Percentiles rank a stretch among this genome's conserved stretches.
Evolutionary conservation across 2,113 vertebrate species (phyloP).

Genomic region (Pseudois nayaur): DNA sequence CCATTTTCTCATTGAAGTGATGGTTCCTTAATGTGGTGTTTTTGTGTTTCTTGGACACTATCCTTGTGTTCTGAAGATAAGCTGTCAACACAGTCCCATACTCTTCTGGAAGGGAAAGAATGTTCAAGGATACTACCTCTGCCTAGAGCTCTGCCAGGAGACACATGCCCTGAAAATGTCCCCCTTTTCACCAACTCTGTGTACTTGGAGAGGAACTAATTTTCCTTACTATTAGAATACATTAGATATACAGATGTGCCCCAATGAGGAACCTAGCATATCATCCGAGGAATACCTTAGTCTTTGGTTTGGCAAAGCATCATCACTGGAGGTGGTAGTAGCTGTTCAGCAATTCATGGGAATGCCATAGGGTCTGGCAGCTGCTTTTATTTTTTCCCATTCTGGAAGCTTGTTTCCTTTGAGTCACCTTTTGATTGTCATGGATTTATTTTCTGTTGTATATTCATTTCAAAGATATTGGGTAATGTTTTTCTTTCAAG

Average conservation of each 20-base stretch:
- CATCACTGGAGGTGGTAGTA: background rate
- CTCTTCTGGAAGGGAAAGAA: background rate
- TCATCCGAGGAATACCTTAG: background rate
- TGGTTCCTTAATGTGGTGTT: background rate
- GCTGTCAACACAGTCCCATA: constrained; percentile 25
- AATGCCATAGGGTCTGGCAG: background rate
- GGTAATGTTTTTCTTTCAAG: constrained; percentile 34
- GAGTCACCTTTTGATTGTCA: constrained; percentile 49
- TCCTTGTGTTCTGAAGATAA: constrained; percentile 27
- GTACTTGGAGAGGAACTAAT: constrained; percentile 4
- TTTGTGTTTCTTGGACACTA: constrained; percentile 27
- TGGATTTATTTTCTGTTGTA: constrained; percentile 56
- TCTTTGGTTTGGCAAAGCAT: constrained; percentile 33
- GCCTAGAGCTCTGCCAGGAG: background rate
- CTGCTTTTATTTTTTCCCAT: constrained; percentile 6
- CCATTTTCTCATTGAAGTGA: background rate
- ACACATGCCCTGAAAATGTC: background rate
- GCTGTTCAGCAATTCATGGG: constrained; percentile 11
- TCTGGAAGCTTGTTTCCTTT: constrained; percentile 35
- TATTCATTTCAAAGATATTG: constrained; percentile 34
- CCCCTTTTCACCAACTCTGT: background rate
- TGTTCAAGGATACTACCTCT: background rate
- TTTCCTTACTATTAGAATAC: background rate
- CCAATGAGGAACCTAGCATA: background rate
- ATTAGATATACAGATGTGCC: background rate